Evolutionary conservation across 2,888 invertebrate genomes (phyloP), one percentile per base, ranked within the genome.

Genomic region (Aphodius granarius): DNA sequence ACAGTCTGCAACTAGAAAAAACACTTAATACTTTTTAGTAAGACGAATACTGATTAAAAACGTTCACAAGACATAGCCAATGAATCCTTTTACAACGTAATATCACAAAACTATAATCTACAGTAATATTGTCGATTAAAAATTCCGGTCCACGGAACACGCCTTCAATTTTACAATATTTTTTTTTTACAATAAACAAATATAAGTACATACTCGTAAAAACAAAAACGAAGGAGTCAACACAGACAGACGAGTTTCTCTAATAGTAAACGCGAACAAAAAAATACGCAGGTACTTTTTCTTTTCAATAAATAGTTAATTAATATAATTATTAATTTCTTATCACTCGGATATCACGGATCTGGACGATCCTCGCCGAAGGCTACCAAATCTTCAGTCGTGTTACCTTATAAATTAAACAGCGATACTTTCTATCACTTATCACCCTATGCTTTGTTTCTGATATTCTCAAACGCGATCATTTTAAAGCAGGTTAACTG

Each of bases 341-440:
- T 73, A 73, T 73, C 73, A 66, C 66, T 43, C 23, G 18, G 23
- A 66, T 43, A 20, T 23, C 66, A 73, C 66, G 62, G 43, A 73
- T 73, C 73, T 43, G 43, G 43, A 43, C n/a, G 73, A 73, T 73
- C 73, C 68, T 68, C 63, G 64, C 21, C 20, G 64, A 72, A 72
- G 63, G 63, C 64, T 21, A 43, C 43, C 43, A 43, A 43, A 43
- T 43, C 43, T 43, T 43, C 43, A 43, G 68, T 20, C 20, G n/a
- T n/a, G 16, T 68, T 19, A 21, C 22, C 21, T 21, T 68, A 19
- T 65, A n/a, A 20, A 20, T 19, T 68, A 68, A 68, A 21, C 16
- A 66, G 19, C 20, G n/a, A 43, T 68, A 21, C 22, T 68, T 9
- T 68, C n/a, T 68, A 20, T 68, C 68, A 68, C 68, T 6, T 68